A percentile compares a stretch with the other conserved stretches of the same genome.
Conservation (phyloP, 2,797 vertebrate species). For the Dallia pectoralis region DNA sequence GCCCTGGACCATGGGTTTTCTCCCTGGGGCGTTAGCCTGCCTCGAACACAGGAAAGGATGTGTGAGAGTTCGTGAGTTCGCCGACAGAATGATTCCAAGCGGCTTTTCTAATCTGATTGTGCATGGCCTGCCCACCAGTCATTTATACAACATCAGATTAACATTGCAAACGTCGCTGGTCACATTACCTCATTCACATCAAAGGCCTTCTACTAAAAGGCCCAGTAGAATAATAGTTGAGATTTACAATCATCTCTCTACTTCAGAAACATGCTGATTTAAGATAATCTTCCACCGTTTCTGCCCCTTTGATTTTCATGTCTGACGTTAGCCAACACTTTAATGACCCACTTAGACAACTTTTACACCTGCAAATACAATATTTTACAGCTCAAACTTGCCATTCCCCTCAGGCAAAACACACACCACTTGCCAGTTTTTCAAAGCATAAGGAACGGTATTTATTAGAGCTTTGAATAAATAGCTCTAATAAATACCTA, state of each 20-base stretch:
- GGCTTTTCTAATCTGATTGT: constrained; percentile 42
- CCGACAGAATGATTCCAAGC: constrained; percentile 33
- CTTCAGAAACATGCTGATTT: constrained; percentile 72
- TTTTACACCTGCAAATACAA: constrained; percentile 76
- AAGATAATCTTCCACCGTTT: constrained; percentile 50
- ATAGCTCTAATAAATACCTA: too few species aligned
- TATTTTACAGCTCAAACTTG: constrained; percentile 61
- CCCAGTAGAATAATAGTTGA: constrained; percentile 74
- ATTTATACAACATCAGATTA: constrained; percentile 66
- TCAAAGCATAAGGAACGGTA: constrained; percentile 48
- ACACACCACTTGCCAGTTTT: constrained; percentile 46
- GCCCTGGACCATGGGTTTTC: too few species aligned
- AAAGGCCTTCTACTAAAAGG: constrained; percentile 72
- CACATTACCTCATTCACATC: constrained; percentile 79
- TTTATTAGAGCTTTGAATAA: constrained; percentile 65
- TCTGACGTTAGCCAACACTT: constrained; percentile 72
- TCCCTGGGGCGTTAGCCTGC: too few species aligned
- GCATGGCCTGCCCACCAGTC: constrained; percentile 44
- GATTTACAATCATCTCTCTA: constrained; percentile 68
- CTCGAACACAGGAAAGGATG: neutral
- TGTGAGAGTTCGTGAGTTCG: neutral
- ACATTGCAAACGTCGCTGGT: constrained; percentile 74
- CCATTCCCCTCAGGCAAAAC: constrained; percentile 37
- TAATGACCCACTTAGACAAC: constrained; percentile 76
- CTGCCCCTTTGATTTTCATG: constrained; percentile 54